These are phyloP conservation scores for Indicator maculatus DNA, from an alignment of 2,113 vertebrate species.

Conservation along the genomic window DNA sequence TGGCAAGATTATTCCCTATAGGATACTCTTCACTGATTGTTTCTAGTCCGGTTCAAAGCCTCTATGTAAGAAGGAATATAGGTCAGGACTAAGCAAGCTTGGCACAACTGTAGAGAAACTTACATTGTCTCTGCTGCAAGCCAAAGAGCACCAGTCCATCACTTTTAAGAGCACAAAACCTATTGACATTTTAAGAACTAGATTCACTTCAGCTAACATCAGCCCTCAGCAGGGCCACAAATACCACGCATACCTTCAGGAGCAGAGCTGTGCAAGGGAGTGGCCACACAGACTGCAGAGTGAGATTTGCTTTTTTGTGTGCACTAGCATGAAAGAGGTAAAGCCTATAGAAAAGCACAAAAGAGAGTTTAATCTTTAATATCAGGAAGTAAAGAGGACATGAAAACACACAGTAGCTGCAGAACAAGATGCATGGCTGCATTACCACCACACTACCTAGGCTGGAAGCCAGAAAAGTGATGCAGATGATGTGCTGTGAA, in stretches of 20 bases:
- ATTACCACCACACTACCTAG: background rate
- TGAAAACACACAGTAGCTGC: background rate
- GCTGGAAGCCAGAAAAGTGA: background rate
- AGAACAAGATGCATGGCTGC: background rate
- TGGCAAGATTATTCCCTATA: background rate
- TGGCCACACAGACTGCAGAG: background rate
- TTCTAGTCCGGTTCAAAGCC: background rate
- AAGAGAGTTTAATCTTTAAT: background rate
- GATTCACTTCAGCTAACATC: background rate
- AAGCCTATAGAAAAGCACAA: background rate
- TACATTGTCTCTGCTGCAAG: background rate
- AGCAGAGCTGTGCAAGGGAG: background rate
- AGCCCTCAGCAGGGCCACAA: background rate
- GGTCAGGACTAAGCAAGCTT: background rate
- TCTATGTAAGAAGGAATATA: background rate
- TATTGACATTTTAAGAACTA: background rate
- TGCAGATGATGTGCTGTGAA: background rate
- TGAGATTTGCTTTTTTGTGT: background rate
- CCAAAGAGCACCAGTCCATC: background rate
- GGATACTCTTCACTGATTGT: background rate
- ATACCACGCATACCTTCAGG: background rate
- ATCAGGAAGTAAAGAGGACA: background rate
- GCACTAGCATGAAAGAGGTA: background rate
- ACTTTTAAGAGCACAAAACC: background rate
- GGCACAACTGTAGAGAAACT: background rate